Evolutionary conservation across 2,888 invertebrate genomes (phyloP), one percentile per base, ranked within the genome.

Genomic region (Dioctria linearis): DNA sequence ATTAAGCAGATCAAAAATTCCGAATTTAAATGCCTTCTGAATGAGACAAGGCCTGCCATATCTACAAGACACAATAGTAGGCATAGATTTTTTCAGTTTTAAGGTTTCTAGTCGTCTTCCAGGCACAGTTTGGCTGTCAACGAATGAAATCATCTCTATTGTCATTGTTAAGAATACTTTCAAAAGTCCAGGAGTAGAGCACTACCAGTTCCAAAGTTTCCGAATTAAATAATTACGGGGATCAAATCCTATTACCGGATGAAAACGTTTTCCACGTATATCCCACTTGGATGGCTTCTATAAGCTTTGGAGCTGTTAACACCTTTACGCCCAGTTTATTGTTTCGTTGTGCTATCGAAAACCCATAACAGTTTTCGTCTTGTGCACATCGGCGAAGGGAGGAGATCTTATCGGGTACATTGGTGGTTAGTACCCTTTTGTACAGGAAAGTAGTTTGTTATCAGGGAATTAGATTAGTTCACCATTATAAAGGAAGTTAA

Each of bases 141-240:
- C 9, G 51, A 51, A 4, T n/a, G 51, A 51, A 51, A 42, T n/a
- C 49, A 69, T 11, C 49, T 43, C 8, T 25, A 37, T 51, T 37
- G 25, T 37, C 37, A 49, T 69, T 69, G 49, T 69, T 42, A 6
- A 46, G 49, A 49, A 69, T 69, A 69, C 42, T 37, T 69, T 9
- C 37, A 43, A 69, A 46, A 43, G 49, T 49, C 43, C n/a, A 5
- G 69, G 49, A 46, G 13, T 37, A 42, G 54, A 73, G 54, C 39
- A 54, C 0, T 25, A 25, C 71, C 13, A 54, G 42, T 39, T 51
- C 49, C 51, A 37, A 73, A 73, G 73, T 73, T 57, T 57, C 54
- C 73, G 57, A 73, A 73, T 73, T 73, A 73, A 73, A 73, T 54
- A 73, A 73, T 73, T 73, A 73, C 73, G 57, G 46, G 73, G 57